A percentile compares a stretch with the other conserved stretches of the same genome.
Conservation (phyloP, 2,113 vertebrate genomes). For the Oncorhynchus nerka region DNA sequence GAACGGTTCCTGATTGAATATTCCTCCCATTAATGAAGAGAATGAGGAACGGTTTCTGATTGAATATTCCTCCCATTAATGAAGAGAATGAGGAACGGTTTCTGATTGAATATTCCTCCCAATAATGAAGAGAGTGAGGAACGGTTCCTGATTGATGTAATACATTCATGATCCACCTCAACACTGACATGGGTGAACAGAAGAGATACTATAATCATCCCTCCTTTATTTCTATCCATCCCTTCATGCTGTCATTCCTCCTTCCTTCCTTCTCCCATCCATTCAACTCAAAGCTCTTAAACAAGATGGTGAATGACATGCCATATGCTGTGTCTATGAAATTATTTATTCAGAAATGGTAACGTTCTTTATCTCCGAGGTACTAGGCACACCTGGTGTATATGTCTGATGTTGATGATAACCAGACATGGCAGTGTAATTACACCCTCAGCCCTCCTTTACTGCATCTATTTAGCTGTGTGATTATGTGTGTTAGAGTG, state of each 20-base stretch:
- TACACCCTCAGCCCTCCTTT: conserved; percentile 60
- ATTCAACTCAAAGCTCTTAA: conserved; percentile 49
- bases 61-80: too few species aligned
- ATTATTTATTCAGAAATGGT: conserved; percentile 67
- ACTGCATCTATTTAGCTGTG: conserved; percentile 29
- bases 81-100: too few species aligned
- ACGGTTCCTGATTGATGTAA: conserved; percentile 67
- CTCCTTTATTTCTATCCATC: conserved; percentile 7
- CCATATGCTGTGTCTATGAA: conserved; percentile 62
- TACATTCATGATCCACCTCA: conserved; percentile 31
- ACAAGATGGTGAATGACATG: conserved; percentile 64
- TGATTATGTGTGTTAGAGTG: neutral
- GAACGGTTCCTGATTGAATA: too few species aligned
- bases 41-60: too few species aligned
- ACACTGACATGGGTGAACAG: conserved; percentile 60
- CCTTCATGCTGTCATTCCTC: too few species aligned
- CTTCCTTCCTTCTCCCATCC: conserved; percentile 1
- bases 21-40: too few species aligned
- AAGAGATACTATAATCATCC: conserved; percentile 22
- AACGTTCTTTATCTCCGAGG: neutral
- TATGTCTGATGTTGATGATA: conserved; percentile 68
- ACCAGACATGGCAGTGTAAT: conserved; percentile 68
- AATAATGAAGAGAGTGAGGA: conserved; percentile 59
- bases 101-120: too few species aligned
- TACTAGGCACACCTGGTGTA: conserved; percentile 28